Percentiles rank a stretch among this genome's conserved stretches.
Evolutionary conservation across 2,113 vertebrate species (phyloP).

Genomic region (Hippocampus barbouri): DNA sequence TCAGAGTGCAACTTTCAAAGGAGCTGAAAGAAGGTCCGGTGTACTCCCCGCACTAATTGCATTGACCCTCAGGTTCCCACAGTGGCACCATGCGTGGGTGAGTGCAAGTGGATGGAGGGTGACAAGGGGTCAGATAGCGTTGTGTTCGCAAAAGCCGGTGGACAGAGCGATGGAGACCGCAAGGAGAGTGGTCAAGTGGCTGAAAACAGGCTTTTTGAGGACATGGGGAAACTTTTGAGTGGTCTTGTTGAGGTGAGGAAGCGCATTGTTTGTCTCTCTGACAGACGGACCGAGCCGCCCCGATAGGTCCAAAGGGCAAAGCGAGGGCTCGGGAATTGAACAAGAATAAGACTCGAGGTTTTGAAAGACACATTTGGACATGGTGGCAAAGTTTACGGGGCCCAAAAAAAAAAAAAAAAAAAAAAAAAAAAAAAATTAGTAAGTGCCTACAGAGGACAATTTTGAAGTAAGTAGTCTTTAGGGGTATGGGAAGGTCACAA

Average conservation of each 20-base stretch:
- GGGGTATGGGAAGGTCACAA: neutral
- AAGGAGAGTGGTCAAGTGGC: conserved; percentile 39
- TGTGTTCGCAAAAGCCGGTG: conserved; percentile 22
- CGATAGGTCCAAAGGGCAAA: neutral
- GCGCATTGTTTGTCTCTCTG: conserved; percentile 10
- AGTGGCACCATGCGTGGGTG: conserved; percentile 32
- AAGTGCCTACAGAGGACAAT: neutral
- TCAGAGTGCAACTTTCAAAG: no score
- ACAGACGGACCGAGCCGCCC: conserved; percentile 12
- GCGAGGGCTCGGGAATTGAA: neutral
- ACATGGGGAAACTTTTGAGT: conserved; percentile 24
- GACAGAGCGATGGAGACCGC: conserved; percentile 13
- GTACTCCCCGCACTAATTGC: neutral
- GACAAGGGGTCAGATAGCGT: conserved; percentile 59
- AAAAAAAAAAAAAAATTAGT: neutral
- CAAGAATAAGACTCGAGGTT: no score
- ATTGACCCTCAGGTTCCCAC: conserved; percentile 10
- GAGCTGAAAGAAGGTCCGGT: no score
- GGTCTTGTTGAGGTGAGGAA: conserved; percentile 1
- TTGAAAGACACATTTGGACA: conserved; percentile 1
- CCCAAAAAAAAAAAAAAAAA: neutral
- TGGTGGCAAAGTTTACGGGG: neutral
- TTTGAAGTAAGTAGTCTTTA: neutral
- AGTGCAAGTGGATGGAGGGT: conserved; percentile 47
- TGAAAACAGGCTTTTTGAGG: conserved; percentile 31